Conservation (phyloP, 2,113 vertebrate species). For the Sebastes schlegelii region DNA sequence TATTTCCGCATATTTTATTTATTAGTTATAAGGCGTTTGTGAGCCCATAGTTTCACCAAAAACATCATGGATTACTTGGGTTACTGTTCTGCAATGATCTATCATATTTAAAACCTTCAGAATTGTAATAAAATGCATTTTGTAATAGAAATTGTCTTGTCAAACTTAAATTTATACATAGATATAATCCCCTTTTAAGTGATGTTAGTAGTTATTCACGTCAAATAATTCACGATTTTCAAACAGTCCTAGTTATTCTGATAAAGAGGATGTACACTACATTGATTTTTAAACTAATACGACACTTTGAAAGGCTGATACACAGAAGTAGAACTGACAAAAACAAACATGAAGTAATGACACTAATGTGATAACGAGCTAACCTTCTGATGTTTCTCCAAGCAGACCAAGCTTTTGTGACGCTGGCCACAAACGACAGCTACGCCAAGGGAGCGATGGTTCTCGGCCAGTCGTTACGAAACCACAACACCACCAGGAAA, state of each 20-base stretch:
- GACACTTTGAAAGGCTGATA: neutral
- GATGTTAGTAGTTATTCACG: neutral
- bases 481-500: slow-evolving; percentile 88
- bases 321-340: neutral
- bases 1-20: neutral
- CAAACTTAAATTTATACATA: neutral
- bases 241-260: neutral
- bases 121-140: neutral
- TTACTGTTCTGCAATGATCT: neutral
- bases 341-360: neutral
- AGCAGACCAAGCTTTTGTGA: slow-evolving; percentile 97
- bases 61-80: neutral
- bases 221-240: no score
- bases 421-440: slow-evolving; percentile 93
- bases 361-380: neutral
- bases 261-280: neutral
- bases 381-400: slow-evolving; percentile 14
- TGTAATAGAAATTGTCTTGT: neutral
- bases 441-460: slow-evolving; percentile 97
- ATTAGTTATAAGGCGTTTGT: neutral
- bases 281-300: neutral
- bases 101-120: neutral
- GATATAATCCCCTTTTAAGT: neutral
- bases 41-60: neutral
- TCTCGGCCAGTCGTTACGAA: slow-evolving; percentile 91